phyloP scores from a whole-genome alignment of 2,113 vertebrate genomes.

The Progne subis region DNA sequence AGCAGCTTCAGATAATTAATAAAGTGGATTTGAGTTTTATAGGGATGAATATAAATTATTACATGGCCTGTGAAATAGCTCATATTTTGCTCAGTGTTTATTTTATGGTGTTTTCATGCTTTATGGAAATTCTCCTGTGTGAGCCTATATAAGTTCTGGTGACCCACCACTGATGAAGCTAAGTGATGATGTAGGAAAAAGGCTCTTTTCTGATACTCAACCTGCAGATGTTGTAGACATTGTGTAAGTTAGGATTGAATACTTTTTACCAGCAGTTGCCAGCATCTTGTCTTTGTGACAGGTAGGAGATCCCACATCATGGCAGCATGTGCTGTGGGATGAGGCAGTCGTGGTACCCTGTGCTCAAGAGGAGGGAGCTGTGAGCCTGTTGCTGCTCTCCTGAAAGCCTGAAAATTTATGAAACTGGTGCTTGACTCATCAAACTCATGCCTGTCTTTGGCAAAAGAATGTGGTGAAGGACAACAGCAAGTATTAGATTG shows the following conservation, averaged over 20 bases:
- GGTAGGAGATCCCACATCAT: fast-evolving
- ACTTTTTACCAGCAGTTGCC: not conserved
- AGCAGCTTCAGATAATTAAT: not conserved
- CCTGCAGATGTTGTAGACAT: not conserved
- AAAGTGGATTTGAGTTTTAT: not conserved
- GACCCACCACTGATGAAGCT: not conserved
- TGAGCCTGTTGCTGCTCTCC: not conserved
- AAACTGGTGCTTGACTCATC: not conserved
- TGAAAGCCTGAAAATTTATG: not conserved
- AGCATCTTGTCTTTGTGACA: not conserved
- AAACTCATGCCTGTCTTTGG: not conserved
- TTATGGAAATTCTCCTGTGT: not conserved
- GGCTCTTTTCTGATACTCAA: not conserved
- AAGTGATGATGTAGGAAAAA: not conserved
- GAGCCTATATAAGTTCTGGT: not conserved
- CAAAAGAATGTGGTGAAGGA: not conserved
- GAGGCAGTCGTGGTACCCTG: fast-evolving
- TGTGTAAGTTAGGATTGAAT: fast-evolving
- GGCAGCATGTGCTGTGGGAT: not conserved
- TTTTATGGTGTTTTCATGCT: not conserved
- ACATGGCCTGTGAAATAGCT: not conserved
- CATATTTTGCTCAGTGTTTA: not conserved
- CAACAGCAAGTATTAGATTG: not conserved
- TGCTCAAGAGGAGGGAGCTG: not conserved
- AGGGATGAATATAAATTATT: not conserved